These are phyloP conservation scores for Takifugu ocellatus DNA, from an alignment of 2,797 vertebrate genomes.

Conservation along the genomic window DNA sequence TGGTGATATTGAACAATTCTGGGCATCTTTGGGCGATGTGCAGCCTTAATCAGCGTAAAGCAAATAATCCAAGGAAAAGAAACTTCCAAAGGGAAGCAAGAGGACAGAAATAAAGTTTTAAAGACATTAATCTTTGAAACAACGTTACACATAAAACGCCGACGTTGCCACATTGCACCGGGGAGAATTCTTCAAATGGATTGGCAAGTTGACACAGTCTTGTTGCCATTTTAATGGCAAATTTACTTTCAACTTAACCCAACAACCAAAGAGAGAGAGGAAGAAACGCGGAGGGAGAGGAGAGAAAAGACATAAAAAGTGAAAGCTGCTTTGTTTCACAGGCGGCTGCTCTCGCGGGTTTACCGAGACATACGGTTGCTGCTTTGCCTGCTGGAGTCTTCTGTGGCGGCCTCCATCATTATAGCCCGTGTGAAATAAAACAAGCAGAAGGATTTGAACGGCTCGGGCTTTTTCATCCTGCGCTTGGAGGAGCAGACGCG, in stretches of 20 bases:
- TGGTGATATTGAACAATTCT: not conserved
- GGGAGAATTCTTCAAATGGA: conserved; percentile 56
- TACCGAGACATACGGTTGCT: conserved; percentile 54
- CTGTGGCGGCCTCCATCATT: conserved; percentile 70
- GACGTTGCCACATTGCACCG: conserved; percentile 36
- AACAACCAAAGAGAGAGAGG: conserved; percentile 29
- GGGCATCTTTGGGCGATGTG: too few species aligned
- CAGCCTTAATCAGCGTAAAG: not conserved
- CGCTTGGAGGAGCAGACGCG: conserved; percentile 39
- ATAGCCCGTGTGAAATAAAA: conserved; percentile 70
- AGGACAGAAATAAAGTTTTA: conserved; percentile 31
- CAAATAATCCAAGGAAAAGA: conserved; percentile 17
- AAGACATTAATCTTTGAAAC: conserved; percentile 49
- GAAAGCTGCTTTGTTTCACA: conserved; percentile 67
- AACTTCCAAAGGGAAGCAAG: conserved; percentile 21
- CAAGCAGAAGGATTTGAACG: conserved; percentile 61
- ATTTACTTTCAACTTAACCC: conserved; percentile 62
- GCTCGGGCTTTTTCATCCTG: conserved; percentile 31
- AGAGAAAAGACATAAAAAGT: conserved; percentile 45
- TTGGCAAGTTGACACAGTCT: conserved; percentile 42
- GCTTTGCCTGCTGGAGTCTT: conserved; percentile 50
- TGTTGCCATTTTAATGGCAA: conserved; percentile 65
- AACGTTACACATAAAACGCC: conserved; percentile 43
- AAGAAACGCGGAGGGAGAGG: conserved; percentile 4
- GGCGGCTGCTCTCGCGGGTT: conserved; percentile 67